These are phyloP conservation scores for Epinotia nisella DNA, from an alignment of 2,888 invertebrate genomes.

Conservation along the genomic window DNA sequence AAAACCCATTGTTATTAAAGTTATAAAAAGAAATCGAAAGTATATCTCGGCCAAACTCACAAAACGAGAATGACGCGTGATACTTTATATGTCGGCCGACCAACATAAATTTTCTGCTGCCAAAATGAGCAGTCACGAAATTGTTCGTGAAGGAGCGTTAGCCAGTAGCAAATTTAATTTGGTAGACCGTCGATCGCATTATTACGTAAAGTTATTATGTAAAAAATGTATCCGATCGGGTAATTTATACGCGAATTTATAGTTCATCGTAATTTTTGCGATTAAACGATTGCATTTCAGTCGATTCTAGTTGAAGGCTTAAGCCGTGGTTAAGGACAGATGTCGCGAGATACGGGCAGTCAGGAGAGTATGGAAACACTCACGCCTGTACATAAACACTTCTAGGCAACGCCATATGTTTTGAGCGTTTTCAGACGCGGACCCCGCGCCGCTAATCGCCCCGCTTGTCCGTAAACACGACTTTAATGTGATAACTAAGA, in stretches of 20 bases:
- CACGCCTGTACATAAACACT: no score
- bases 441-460: no score
- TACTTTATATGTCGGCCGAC: constrained; percentile 1
- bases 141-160: not conserved
- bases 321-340: no score
- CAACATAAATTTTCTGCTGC: constrained; percentile 21
- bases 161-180: not conserved
- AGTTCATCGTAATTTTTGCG: not conserved
- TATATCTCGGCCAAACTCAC: constrained; percentile 23
- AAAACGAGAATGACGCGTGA: not conserved
- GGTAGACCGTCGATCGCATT: constrained; percentile 9
- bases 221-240: constrained; percentile 3
- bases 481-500: no score
- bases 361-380: no score
- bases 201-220: constrained; percentile 22
- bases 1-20: constrained; percentile 6
- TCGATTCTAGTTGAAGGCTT: no score
- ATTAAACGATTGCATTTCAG: not conserved
- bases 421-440: no score
- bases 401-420: no score
- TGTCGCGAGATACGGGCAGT: no score
- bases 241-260: constrained; percentile 5
- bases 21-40: constrained; percentile 27
- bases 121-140: not conserved
- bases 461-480: no score